Percentiles rank a stretch among this genome's conserved stretches.
These are phyloP conservation scores for Panopea generosa DNA, from an alignment of 2,888 invertebrate species.

Conservation along the genomic window DNA sequence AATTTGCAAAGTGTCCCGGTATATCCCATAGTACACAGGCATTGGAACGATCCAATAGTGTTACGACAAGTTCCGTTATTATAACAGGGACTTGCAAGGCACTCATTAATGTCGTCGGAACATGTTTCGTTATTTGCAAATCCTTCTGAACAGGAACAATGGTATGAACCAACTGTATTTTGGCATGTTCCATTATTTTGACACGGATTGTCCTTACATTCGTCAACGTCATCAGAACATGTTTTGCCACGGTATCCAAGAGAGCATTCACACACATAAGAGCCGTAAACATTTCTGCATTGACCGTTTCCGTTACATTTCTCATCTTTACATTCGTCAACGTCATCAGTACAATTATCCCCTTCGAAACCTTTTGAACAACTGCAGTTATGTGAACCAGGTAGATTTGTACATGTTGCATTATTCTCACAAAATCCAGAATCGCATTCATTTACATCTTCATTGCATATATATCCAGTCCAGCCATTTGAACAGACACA, in stretches of 20 bases:
- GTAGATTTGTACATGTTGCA: conserved; percentile 13
- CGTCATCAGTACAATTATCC: conserved; percentile 17
- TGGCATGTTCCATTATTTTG: conserved; percentile 36
- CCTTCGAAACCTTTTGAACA: conserved; percentile 23
- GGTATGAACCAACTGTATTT: conserved; percentile 52
- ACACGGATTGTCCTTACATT: conserved; percentile 9
- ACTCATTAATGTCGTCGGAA: too few species aligned
- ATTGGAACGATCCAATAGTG: too few species aligned
- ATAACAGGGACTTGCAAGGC: not conserved
- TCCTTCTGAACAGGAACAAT: conserved; percentile 54
- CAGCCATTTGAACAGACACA: conserved; percentile 6
- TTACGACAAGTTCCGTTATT: conserved; percentile 2
- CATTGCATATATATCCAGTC: conserved; percentile 3
- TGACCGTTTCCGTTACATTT: conserved; percentile 22
- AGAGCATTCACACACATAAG: conserved; percentile 27
- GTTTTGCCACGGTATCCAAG: not conserved
- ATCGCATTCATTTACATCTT: conserved; percentile 36
- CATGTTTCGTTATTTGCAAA: too few species aligned
- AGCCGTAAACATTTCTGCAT: conserved; percentile 22
- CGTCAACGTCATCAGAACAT: conserved; percentile 2
- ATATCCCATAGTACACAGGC: too few species aligned
- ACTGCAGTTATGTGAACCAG: conserved; percentile 7
- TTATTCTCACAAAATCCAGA: conserved; percentile 13
- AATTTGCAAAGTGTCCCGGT: not conserved
- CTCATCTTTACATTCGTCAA: conserved; percentile 25